Evolutionary conservation across 2,797 vertebrate species (phyloP), one percentile per base, ranked within the genome.

Genomic region (Ctenopoma kingsleyae): DNA sequence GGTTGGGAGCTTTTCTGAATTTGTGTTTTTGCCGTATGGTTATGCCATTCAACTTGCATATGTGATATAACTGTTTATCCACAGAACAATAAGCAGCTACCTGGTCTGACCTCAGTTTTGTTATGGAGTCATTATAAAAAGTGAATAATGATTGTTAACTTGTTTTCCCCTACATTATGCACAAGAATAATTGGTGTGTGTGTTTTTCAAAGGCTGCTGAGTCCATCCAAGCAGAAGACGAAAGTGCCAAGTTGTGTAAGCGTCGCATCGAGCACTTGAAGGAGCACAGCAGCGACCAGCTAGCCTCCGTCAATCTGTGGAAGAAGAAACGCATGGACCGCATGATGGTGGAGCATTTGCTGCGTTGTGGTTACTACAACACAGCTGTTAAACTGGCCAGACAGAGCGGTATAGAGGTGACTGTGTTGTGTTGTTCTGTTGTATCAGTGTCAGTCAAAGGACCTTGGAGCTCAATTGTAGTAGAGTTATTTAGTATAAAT

Each of bases 261-360:
- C 95, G 98, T 19, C 94, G 98, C 79, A 99, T 99, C 5, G 98
- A 99, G 22, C 98, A 99, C 67, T 92, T 99, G 78, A 99, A 99
- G 79, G 98, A 99, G 74, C 98, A 99, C 80, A 99, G 98, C 91
- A 97, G 97, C 2, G 97, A 98, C 93, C 97, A 99, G 86, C 96
- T 95, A 0, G 96, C 98, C 1, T 97, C 96, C 0, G 97, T 96
- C 55, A 96, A 96, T 82, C 91, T 98, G 86, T 99, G 98, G 98
- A 99, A 99, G 94, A 96, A 97, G 90, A 98, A 98, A 25, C 96
- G 98, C 62, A 99, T 99, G 98, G 98, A 99, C 82, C 97, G 98
- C 20, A 99, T 99, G 98, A 99, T 99, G 98, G 98, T 97, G 90
- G 98, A 99, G 53, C 98, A 99, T 50, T 95, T 99, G 43, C 90